A percentile compares a stretch with the other conserved stretches of the same genome.
phyloP scores from a whole-genome alignment of 2,888 invertebrate genomes.

The Andrena minutula region DNA sequence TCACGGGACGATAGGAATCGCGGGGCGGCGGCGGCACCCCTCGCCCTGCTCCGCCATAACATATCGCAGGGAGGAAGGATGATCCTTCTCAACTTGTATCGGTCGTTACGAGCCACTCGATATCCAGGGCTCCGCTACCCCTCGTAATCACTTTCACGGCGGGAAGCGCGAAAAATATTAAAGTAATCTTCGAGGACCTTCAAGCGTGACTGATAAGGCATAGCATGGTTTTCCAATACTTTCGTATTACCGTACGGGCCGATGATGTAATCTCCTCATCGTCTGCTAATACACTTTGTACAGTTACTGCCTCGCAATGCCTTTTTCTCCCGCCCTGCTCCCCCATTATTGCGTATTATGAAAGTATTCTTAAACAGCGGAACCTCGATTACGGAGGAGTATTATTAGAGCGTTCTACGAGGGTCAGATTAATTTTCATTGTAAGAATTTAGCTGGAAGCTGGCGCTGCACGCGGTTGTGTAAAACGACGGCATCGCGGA shows the following conservation, averaged over 20 bases:
- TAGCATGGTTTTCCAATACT: constrained; percentile 21
- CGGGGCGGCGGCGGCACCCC: constrained; percentile 24
- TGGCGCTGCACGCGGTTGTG: no score
- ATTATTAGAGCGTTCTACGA: neutral
- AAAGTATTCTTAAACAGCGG: neutral
- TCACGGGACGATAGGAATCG: constrained; percentile 63
- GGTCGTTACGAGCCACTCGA: constrained; percentile 51
- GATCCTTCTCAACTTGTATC: constrained; percentile 59
- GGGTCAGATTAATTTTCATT: no score
- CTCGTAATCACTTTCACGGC: constrained; percentile 40
- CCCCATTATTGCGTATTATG: neutral
- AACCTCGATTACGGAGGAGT: neutral
- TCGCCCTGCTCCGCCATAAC: constrained; percentile 19
- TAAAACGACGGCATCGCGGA: no score
- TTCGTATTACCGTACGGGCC: neutral
- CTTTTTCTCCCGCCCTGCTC: neutral
- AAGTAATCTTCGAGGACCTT: constrained; percentile 27
- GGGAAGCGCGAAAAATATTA: constrained; percentile 32
- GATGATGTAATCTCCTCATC: constrained; percentile 19
- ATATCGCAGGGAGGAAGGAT: constrained; percentile 45
- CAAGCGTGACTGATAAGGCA: constrained; percentile 4
- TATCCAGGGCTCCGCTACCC: constrained; percentile 30
- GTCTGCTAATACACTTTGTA: constrained; percentile 8
- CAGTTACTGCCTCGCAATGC: neutral
- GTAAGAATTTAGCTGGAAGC: no score